Conservation (phyloP, 2,113 vertebrate genomes). For the Girardinichthys multiradiatus region DNA sequence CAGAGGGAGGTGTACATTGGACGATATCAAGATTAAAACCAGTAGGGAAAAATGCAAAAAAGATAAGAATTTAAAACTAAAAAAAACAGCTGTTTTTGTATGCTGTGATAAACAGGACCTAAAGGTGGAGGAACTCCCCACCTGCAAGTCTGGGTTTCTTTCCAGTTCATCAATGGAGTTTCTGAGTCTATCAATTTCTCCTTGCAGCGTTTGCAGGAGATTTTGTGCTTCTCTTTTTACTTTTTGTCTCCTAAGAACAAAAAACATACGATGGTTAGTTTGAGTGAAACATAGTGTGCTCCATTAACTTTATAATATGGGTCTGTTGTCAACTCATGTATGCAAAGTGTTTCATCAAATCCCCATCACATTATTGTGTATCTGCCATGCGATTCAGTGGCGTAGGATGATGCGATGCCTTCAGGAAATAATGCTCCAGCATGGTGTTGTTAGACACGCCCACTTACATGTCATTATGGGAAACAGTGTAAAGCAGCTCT, state of each 20-base stretch:
- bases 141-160: slow-evolving; percentile 41
- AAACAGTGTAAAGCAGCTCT: not conserved
- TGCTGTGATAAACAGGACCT: not conserved
- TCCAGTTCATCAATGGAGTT: slow-evolving; percentile 26
- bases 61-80: not conserved
- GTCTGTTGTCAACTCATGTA: too few relatives aligned
- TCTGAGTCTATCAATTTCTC: slow-evolving; percentile 52
- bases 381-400: too few relatives aligned
- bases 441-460: not conserved
- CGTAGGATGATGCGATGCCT: not conserved
- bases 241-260: slow-evolving; percentile 21
- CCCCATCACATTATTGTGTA: too few relatives aligned
- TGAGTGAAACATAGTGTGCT: fast-evolving
- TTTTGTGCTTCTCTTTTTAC: slow-evolving; percentile 31
- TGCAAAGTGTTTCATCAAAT: too few relatives aligned
- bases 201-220: slow-evolving; percentile 46
- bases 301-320: too few relatives aligned
- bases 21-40: too few relatives aligned
- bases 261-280: fast-evolving
- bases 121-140: slow-evolving; percentile 13
- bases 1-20: not conserved
- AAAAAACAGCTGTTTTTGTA: not conserved
- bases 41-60: too few relatives aligned
- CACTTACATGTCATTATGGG: not conserved
- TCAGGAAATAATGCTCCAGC: not conserved